Percentiles rank a stretch among this genome's conserved stretches.
Conservation (phyloP, 37 sponge, comb jelly and placozoan species). For the Theonella swinhoei region DNA sequence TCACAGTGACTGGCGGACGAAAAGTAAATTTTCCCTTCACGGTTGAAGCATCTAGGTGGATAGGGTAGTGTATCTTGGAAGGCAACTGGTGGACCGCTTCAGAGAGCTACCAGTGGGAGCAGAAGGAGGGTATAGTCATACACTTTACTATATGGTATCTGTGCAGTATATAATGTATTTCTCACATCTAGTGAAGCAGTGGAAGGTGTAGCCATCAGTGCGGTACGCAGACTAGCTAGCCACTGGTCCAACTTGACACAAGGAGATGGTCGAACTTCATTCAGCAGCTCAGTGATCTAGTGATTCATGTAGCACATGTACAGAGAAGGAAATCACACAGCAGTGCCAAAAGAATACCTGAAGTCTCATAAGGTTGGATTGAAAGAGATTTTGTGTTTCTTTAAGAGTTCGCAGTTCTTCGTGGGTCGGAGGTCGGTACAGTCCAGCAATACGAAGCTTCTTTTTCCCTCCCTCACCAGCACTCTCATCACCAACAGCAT, state of each 20-base stretch:
- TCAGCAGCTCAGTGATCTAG: conserved; percentile 85
- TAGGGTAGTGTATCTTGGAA: conserved; percentile 52
- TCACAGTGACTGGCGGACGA: conserved; percentile 66
- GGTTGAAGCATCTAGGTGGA: conserved; percentile 17
- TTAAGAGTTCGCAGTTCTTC: conserved; percentile 80
- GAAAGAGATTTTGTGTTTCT: conserved; percentile 81
- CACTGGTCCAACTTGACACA: conserved; percentile 45
- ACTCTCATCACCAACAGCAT: conserved; percentile 11
- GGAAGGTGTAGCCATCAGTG: conserved; percentile 52
- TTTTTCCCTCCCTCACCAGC: not conserved
- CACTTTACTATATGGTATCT: not conserved
- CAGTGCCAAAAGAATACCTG: conserved; percentile 67
- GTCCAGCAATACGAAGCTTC: conserved; percentile 19
- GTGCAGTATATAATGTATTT: not conserved
- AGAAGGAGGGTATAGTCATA: not conserved
- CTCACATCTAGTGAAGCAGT: conserved; percentile 59
- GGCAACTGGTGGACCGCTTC: conserved; percentile 34
- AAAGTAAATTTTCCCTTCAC: conserved; percentile 71
- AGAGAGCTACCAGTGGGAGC: conserved; percentile 31
- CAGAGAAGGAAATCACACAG: not conserved
- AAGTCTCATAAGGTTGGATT: conserved; percentile 79
- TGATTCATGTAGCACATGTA: not conserved
- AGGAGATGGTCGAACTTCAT: conserved; percentile 55
- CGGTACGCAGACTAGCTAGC: conserved; percentile 45
- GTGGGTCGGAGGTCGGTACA: conserved; percentile 82